Percentiles rank a stretch among this genome's conserved stretches.
Conservation (phyloP, 2,797 vertebrate genomes). For the Anisognathus igniventris region DNA sequence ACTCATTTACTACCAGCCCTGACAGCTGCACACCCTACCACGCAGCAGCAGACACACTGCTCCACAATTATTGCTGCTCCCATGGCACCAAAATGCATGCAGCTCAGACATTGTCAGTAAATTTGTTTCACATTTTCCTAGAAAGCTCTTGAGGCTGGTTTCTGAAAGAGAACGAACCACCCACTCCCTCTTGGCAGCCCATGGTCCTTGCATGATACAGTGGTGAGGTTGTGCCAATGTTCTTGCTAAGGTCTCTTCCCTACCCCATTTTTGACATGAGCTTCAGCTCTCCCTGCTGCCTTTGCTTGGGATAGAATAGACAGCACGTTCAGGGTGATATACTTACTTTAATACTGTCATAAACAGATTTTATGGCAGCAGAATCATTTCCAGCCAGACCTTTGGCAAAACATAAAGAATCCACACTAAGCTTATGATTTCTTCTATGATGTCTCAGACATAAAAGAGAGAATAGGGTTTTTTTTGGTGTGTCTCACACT, state of each 20-base stretch:
- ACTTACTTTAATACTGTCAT: conserved; percentile 31
- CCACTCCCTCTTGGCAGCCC: neutral
- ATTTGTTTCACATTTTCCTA: neutral
- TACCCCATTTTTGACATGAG: neutral
- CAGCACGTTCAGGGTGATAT: conserved; percentile 2
- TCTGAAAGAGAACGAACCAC: neutral
- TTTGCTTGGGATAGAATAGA: neutral
- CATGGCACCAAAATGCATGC: neutral
- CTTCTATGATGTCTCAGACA: conserved; percentile 9
- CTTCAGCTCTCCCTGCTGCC: neutral
- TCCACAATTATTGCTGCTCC: neutral
- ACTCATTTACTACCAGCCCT: neutral
- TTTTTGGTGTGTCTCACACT: neutral
- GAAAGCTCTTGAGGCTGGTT: neutral
- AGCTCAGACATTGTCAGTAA: neutral
- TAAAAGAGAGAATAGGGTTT: neutral
- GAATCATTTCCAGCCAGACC: conserved; percentile 37
- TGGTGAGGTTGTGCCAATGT: neutral
- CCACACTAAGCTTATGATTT: conserved; percentile 19
- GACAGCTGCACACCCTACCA: neutral
- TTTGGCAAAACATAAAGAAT: conserved; percentile 58
- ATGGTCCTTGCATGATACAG: neutral
- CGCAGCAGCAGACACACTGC: accelerated
- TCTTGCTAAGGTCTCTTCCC: neutral
- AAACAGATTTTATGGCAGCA: conserved; percentile 44